Evolutionary conservation across 2,888 invertebrate genomes (phyloP).

Genomic region (Tetropium fuscum): DNA sequence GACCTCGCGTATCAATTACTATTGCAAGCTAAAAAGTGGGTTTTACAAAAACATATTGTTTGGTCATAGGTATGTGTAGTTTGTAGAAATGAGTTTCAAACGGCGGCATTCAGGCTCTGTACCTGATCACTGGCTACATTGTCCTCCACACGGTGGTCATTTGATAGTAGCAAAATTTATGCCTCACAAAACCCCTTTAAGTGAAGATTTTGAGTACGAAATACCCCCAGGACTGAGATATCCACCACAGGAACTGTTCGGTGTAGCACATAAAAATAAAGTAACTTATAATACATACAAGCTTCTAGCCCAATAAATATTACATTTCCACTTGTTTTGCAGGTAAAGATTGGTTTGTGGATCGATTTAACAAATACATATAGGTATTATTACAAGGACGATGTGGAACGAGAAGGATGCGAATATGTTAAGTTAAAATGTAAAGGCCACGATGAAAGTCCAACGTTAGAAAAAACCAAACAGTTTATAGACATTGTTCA

Average conservation of each 20-base stretch:
- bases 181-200: slow-evolving; percentile 95
- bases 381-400: slow-evolving; percentile 87
- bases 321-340: slow-evolving; percentile 7
- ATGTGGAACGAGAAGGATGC: slow-evolving; percentile 81
- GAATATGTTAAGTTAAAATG: slow-evolving; percentile 91
- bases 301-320: background rate
- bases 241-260: slow-evolving; percentile 88
- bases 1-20: too few species aligned
- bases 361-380: slow-evolving; percentile 96
- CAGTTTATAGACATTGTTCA: slow-evolving; percentile 86
- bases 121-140: slow-evolving; percentile 90
- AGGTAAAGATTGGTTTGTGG: slow-evolving; percentile 93
- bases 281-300: too few species aligned
- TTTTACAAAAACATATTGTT: too few species aligned
- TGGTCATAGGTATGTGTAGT: background rate
- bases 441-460: slow-evolving; percentile 93
- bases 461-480: slow-evolving; percentile 83
- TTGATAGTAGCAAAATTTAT: slow-evolving; percentile 87
- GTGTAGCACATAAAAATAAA: slow-evolving; percentile 80
- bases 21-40: too few species aligned
- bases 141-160: slow-evolving; percentile 83
- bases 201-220: slow-evolving; percentile 82
- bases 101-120: slow-evolving; percentile 71
- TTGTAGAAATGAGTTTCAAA: slow-evolving; percentile 27
- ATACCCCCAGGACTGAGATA: slow-evolving; percentile 88